Conservation (phyloP, 1,140 invertebrate genomes). For the Penaeus indicus region DNA sequence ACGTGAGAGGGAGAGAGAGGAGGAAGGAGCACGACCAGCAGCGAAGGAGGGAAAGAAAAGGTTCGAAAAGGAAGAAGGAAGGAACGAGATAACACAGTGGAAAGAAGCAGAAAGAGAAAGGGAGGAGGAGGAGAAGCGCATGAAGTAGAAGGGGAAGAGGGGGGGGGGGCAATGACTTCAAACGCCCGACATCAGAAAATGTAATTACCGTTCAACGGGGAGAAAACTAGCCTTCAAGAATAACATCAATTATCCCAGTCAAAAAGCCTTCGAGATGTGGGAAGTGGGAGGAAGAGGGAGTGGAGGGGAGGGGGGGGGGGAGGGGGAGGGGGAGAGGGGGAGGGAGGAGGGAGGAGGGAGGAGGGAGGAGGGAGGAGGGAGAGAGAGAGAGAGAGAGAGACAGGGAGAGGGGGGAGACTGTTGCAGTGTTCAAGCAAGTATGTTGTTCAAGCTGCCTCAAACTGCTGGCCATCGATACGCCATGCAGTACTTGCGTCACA, state of each 20-base stretch:
- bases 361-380: neutral
- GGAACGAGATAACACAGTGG: too few relatives aligned
- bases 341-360: neutral
- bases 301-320: neutral
- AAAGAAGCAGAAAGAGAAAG: neutral
- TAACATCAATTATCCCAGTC: too few relatives aligned
- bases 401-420: neutral
- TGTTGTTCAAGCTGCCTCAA: too few relatives aligned
- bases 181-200: neutral
- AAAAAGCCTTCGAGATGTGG: slow-evolving; percentile 38
- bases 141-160: neutral
- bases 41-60: too few relatives aligned
- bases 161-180: neutral
- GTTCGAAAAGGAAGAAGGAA: too few relatives aligned
- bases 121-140: neutral
- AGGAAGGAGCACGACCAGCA: too few relatives aligned
- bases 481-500: too few relatives aligned
- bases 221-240: slow-evolving; percentile 16
- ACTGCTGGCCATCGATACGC: too few relatives aligned
- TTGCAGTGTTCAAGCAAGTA: too few relatives aligned
- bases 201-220: neutral
- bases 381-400: slow-evolving; percentile 47
- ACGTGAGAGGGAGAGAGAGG: too few relatives aligned
- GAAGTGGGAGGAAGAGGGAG: neutral
- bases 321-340: neutral